Base-by-base conservation (phyloP, 2,888 invertebrate species). In the Plagodis dolabraria region DNA sequence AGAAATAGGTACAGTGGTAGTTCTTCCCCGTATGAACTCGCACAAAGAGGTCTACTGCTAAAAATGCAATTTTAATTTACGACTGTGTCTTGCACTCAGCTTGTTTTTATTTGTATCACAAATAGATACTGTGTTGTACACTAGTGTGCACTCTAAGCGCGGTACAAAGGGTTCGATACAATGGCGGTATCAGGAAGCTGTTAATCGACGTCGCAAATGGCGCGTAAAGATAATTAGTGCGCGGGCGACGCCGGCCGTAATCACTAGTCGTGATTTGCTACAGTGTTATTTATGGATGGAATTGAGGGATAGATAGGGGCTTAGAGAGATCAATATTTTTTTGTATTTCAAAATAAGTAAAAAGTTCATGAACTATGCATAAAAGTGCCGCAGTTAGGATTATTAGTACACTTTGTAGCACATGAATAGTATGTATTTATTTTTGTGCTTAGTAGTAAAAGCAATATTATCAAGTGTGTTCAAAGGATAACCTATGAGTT, bases 161-260 rank as follows among this genome's bases (percentile, higher is more conserved):
- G 57, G 65, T 67, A 79, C 76, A 79, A 80, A 82, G 81, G 79
- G 82, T 75, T 79, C 72, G 71, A 36, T 51, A 60, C 66, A 64
- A 61, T 62, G 53, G 34, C 51, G 57, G 57, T 67, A 69, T 70
- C 79, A 72, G 79, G 76, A 76, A 83, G 83, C 83, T 78, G 84
- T 80, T 83, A 84, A 84, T 83, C 78, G 82, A 63, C 72, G 75
- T 69, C 73, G 76, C 80, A 80, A 86, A 86, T 86, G 85, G 81
- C 71, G 79, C 82, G 81, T 83, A 77, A 85, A 85, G 85, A 85
- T 86, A 85, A 85, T 86, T 84, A 82, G 73, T 58, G 61, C 55
- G 68, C 67, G 70, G 63, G 69, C 75, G 77, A 72, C 74, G 75
- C 72, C 75, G 68, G 64, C 67, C 66, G 75, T 76, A 74, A 74